These are phyloP conservation scores for Apamea sordens DNA, from an alignment of 2,888 invertebrate genomes.

Conservation along the genomic window DNA sequence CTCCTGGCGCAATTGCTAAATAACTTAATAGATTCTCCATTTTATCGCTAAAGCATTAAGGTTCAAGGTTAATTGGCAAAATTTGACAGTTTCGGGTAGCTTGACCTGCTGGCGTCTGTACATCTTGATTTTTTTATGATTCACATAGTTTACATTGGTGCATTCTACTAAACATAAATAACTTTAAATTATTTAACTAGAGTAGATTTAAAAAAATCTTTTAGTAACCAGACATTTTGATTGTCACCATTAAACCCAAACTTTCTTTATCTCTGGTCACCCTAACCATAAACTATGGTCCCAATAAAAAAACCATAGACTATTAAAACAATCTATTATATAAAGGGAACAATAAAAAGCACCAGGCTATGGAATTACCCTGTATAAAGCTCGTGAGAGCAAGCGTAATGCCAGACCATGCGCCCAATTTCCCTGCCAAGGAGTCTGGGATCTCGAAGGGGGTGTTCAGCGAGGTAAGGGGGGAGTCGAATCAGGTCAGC, in stretches of 20 bases:
- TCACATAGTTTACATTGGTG: background rate
- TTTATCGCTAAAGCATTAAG: no score
- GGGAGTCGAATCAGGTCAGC: slow-evolving; percentile 76
- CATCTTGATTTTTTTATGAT: background rate
- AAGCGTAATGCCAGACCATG: slow-evolving; percentile 52
- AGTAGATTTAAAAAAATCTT: background rate
- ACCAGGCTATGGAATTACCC: slow-evolving; percentile 37
- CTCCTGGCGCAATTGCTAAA: no score
- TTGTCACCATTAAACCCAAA: background rate
- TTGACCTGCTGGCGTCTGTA: no score
- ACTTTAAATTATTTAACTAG: background rate
- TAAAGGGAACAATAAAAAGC: slow-evolving; percentile 41
- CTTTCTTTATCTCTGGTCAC: slow-evolving; percentile 8
- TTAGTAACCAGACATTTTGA: background rate
- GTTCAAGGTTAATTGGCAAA: no score
- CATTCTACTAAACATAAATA: background rate
- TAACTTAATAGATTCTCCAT: no score
- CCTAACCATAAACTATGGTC: slow-evolving; percentile 22
- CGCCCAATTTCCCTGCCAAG: slow-evolving; percentile 74
- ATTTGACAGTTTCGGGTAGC: no score
- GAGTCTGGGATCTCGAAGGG: slow-evolving; percentile 73
- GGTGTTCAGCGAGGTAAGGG: slow-evolving; percentile 36
- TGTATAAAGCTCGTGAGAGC: slow-evolving; percentile 44
- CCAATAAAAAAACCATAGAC: slow-evolving; percentile 42
- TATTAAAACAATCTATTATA: slow-evolving; percentile 50